Percentiles rank a stretch among this genome's conserved stretches.
These are phyloP conservation scores for Odontesthes bonariensis DNA, from an alignment of 2,113 vertebrate species.

Conservation along the genomic window DNA sequence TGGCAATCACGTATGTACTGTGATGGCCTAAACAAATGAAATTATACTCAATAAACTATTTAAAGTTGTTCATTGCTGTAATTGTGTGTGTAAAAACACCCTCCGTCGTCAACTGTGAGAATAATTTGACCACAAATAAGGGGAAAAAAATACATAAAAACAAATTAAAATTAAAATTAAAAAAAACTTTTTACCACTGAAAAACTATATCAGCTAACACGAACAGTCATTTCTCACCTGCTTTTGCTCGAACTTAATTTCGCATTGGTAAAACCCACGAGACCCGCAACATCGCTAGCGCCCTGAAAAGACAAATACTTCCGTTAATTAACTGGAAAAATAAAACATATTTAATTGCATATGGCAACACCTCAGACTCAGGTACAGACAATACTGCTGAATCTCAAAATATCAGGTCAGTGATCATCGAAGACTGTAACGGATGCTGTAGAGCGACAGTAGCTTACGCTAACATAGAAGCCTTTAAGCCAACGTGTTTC, in stretches of 20 bases:
- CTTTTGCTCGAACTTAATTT: constrained; percentile 87
- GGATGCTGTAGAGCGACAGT: background rate
- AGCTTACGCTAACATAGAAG: constrained; percentile 13
- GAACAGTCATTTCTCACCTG: constrained; percentile 76
- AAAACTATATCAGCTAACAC: too few relatives aligned
- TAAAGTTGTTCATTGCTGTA: too few relatives aligned
- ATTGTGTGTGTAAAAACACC: too few relatives aligned
- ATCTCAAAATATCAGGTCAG: background rate
- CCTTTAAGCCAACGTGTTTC: background rate
- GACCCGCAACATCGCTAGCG: constrained; percentile 78
- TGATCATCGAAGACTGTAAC: constrained; percentile 30
- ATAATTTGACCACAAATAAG: too few relatives aligned
- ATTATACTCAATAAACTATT: too few relatives aligned
- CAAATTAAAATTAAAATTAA: too few relatives aligned
- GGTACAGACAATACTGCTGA: background rate
- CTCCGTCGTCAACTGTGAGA: too few relatives aligned
- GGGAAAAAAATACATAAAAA: too few relatives aligned
- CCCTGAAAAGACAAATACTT: constrained; percentile 68
- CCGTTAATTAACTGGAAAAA: background rate
- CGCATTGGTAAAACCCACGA: constrained; percentile 85
- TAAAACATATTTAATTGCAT: background rate
- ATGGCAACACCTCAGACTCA: too few relatives aligned
- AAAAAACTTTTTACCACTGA: too few relatives aligned
- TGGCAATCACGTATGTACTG: too few relatives aligned
- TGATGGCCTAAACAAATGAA: too few relatives aligned